These are phyloP conservation scores for Andrena praecox DNA, from an alignment of 2,888 invertebrate species.

Conservation along the genomic window DNA sequence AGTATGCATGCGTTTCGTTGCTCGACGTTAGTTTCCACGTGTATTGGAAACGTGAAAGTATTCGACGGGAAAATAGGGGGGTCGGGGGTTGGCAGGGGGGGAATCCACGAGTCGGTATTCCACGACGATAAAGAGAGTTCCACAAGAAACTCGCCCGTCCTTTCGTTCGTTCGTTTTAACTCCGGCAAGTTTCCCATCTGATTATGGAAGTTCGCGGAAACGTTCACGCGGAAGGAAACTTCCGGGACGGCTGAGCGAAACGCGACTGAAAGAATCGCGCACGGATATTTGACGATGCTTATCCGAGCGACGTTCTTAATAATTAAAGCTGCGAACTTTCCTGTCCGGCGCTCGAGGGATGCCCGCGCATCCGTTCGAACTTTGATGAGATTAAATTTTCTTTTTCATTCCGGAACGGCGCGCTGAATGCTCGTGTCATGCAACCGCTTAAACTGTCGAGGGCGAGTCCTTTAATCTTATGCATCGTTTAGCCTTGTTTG, in stretches of 20 bases:
- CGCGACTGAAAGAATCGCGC: constrained; percentile 35
- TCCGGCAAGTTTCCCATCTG: constrained; percentile 52
- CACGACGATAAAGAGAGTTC: constrained; percentile 47
- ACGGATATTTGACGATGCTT: constrained; percentile 45
- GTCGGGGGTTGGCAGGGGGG: too few relatives aligned
- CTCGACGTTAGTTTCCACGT: constrained; percentile 7
- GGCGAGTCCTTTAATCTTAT: too few relatives aligned
- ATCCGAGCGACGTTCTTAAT: constrained; percentile 28
- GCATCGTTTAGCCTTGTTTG: too few relatives aligned
- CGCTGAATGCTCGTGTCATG: not conserved
- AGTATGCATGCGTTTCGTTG: constrained; percentile 32
- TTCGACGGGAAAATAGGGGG: not conserved
- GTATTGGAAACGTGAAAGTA: constrained; percentile 21
- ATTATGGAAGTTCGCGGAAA: constrained; percentile 59
- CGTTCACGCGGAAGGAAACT: constrained; percentile 53
- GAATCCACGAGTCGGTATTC: constrained; percentile 40
- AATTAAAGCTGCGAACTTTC: constrained; percentile 46
- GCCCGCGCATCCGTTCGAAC: not conserved
- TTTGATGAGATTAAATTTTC: constrained; percentile 9
- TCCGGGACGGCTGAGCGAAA: constrained; percentile 24
- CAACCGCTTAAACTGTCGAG: too few relatives aligned
- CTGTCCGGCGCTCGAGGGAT: constrained; percentile 12
- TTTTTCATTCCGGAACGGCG: not conserved
- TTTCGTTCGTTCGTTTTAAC: constrained; percentile 38
- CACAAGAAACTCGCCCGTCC: constrained; percentile 48